A percentile compares a stretch with the other conserved stretches of the same genome.
These are phyloP conservation scores for Chymomyza caudatula DNA, from an alignment of 2,888 invertebrate species.

Conservation along the genomic window DNA sequence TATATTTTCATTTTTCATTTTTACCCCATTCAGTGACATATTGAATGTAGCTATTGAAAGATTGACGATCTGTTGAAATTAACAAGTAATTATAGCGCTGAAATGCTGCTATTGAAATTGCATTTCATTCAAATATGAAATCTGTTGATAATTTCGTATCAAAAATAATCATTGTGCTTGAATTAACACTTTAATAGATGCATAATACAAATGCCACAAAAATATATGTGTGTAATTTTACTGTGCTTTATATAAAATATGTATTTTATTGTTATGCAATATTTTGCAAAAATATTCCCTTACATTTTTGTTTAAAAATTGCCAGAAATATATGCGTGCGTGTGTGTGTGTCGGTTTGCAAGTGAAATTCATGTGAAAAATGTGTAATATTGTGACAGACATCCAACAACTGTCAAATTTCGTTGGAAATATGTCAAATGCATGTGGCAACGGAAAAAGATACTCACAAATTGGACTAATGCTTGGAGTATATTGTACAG, in stretches of 20 bases:
- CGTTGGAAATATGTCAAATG: slow-evolving; percentile 33
- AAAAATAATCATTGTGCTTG: no score
- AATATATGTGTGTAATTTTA: no score
- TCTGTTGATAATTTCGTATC: neutral
- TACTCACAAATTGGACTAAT: slow-evolving; percentile 23
- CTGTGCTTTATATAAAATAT: no score
- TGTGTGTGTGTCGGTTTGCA: no score
- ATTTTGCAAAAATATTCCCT: no score
- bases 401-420: slow-evolving; percentile 46
- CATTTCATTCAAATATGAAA: neutral
- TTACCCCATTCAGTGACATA: slow-evolving; percentile 33
- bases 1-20: neutral
- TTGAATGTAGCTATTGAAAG: slow-evolving; percentile 25
- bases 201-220: no score
- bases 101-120: neutral
- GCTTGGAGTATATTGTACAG: neutral
- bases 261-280: no score
- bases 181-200: no score
- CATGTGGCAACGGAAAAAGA: slow-evolving; percentile 10
- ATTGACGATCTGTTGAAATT: slow-evolving; percentile 24
- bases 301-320: slow-evolving; percentile 3
- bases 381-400: slow-evolving; percentile 23
- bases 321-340: slow-evolving; percentile 10
- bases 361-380: neutral
- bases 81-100: slow-evolving; percentile 1